Conservation (phyloP, 1,140 invertebrate genomes). For the Hylaeus volcanicus region DNA sequence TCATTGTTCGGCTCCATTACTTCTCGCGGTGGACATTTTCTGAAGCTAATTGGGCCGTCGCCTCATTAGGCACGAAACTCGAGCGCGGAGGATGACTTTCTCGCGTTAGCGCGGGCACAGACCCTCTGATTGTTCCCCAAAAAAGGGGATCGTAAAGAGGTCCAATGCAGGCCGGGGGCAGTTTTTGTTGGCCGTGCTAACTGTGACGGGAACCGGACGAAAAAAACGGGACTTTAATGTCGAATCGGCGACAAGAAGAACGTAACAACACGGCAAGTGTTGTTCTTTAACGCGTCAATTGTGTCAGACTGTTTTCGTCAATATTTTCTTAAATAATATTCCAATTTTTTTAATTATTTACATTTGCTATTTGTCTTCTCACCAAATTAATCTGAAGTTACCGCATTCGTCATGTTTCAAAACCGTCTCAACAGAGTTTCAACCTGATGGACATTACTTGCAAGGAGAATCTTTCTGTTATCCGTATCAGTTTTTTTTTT, state of each 20-base stretch:
- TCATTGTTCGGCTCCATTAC: conserved; percentile 34
- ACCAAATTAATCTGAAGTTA: too few species aligned
- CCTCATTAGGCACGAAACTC: conserved; percentile 54
- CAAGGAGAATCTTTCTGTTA: too few species aligned
- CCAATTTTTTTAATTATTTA: too few species aligned
- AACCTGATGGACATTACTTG: too few species aligned
- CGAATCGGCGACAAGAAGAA: not conserved
- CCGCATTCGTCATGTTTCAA: too few species aligned
- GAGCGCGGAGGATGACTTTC: conserved; percentile 12
- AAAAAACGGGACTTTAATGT: not conserved
- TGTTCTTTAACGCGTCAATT: too few species aligned
- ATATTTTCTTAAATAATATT: too few species aligned
- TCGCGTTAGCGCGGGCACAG: not conserved
- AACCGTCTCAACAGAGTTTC: too few species aligned
- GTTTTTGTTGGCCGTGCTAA: not conserved
- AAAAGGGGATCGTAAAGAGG: conserved; percentile 1
- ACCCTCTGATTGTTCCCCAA: not conserved
- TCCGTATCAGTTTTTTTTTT: too few species aligned
- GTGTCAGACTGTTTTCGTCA: too few species aligned
- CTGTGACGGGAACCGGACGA: not conserved
- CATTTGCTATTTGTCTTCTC: too few species aligned
- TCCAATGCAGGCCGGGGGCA: not conserved
- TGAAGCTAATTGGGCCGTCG: conserved; percentile 44
- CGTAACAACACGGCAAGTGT: too few species aligned
- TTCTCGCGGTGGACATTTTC: conserved; percentile 46